Conservation (phyloP, 2,113 vertebrate genomes). For the Nesoenas mayeri region DNA sequence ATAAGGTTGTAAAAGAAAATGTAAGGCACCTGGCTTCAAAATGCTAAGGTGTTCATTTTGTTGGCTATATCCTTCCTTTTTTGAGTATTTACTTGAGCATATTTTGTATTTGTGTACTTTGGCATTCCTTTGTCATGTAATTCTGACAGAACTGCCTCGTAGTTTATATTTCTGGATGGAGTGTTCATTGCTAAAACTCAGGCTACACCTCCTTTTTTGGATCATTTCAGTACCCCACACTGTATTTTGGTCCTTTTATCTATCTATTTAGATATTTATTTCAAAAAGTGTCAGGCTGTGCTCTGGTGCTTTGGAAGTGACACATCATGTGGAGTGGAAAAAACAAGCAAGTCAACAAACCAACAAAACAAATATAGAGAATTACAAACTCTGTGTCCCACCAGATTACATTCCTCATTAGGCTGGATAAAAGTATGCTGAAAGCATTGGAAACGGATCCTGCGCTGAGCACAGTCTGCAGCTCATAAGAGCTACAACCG, state of each 20-base stretch:
- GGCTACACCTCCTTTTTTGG: background rate
- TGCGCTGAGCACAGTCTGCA: background rate
- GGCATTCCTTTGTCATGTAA: background rate
- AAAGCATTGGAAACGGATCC: background rate
- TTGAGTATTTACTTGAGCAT: background rate
- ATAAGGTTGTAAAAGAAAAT: background rate
- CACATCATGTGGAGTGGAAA: background rate
- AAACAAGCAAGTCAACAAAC: background rate
- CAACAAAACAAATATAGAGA: background rate
- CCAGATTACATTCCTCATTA: background rate
- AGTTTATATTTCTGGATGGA: background rate
- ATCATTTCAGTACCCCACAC: background rate
- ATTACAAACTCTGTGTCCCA: background rate
- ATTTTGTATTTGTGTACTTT: background rate
- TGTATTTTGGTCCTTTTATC: background rate
- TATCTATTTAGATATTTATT: background rate
- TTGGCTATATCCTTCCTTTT: background rate
- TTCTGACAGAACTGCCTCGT: background rate
- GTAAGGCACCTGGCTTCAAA: background rate
- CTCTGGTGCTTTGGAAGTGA: background rate
- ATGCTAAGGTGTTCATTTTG: rapidly evolving
- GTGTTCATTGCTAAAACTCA: background rate
- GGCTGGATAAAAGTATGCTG: background rate
- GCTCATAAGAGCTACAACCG: rapidly evolving
- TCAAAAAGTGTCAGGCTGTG: background rate